These are phyloP conservation scores for Picathartes gymnocephalus DNA, from an alignment of 2,113 vertebrate species.

Conservation along the genomic window DNA sequence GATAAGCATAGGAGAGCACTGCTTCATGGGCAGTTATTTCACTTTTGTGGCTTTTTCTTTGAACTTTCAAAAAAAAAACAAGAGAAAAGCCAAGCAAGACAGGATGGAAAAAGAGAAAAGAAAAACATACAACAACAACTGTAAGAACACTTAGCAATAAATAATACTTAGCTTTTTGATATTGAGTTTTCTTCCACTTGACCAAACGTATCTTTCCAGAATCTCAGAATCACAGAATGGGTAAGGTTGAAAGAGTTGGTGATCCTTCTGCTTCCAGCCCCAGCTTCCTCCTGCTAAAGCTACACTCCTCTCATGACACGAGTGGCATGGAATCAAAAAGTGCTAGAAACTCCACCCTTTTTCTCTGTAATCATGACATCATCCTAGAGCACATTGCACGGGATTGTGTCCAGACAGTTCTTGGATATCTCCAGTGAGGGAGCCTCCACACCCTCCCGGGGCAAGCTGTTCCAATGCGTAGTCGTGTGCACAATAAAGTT, in stretches of 20 bases:
- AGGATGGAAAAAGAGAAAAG: not conserved
- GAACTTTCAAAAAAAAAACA: not conserved
- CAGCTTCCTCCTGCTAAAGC: not conserved
- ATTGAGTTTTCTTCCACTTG: not conserved
- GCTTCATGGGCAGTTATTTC: not conserved
- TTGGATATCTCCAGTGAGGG: not conserved
- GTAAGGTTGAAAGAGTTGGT: not conserved
- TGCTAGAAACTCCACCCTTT: not conserved
- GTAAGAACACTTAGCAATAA: not conserved
- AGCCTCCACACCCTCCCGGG: not conserved
- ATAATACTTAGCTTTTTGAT: not conserved
- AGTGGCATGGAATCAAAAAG: not conserved
- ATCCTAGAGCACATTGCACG: not conserved
- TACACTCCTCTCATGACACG: rapidly evolving
- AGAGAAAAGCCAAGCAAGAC: not conserved
- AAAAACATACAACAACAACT: not conserved
- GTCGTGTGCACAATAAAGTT: rapidly evolving
- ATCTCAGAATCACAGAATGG: not conserved
- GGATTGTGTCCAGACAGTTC: not conserved
- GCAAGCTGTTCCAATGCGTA: not conserved
- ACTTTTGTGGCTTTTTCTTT: not conserved
- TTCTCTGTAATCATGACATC: not conserved
- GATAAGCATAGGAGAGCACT: not conserved
- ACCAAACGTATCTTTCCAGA: not conserved
- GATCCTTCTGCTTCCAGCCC: not conserved